Conservation (phyloP, 2,797 vertebrate genomes). For the Sandelia bainsii region DNA sequence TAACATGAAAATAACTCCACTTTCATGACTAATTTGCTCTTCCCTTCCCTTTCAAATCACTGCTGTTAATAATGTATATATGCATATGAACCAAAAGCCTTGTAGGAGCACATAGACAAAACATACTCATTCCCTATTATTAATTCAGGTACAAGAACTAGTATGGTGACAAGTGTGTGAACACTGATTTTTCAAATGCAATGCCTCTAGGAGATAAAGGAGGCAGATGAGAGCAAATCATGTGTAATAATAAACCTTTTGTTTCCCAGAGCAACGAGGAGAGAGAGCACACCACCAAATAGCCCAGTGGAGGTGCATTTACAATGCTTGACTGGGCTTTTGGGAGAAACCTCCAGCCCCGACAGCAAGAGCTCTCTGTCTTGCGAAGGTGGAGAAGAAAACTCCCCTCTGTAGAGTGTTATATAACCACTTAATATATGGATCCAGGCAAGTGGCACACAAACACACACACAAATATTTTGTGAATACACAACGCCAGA, state of each 20-base stretch:
- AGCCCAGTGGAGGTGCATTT: conserved; percentile 59
- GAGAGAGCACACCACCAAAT: conserved; percentile 33
- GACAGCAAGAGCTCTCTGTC: conserved; percentile 44
- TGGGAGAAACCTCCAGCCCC: conserved; percentile 54
- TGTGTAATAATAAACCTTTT: conserved; percentile 75
- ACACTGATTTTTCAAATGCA: conserved; percentile 66
- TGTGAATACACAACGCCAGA: conserved; percentile 17
- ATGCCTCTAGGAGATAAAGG: conserved; percentile 61
- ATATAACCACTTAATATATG: conserved; percentile 54
- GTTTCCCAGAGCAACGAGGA: conserved; percentile 63
- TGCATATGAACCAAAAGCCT: conserved; percentile 28
- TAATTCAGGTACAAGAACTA: conserved; percentile 68
- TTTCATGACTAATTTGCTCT: conserved; percentile 32
- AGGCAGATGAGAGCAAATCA: conserved; percentile 71
- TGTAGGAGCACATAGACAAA: conserved; percentile 52
- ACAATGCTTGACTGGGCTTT: conserved; percentile 63
- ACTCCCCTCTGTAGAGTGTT: conserved; percentile 35
- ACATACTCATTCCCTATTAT: conserved; percentile 63
- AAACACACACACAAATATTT: conserved; percentile 40
- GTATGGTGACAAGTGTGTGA: conserved; percentile 50
- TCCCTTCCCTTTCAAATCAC: conserved; percentile 27
- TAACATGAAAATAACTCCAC: conserved; percentile 44
- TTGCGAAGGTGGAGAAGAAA: conserved; percentile 41
- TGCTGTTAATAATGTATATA: conserved; percentile 61
- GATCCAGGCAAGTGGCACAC: conserved; percentile 46